A percentile compares a stretch with the other conserved stretches of the same genome.
These are phyloP conservation scores for Ricordea florida DNA, from an alignment of 92 coral and sea anemone genomes.

Conservation along the genomic window DNA sequence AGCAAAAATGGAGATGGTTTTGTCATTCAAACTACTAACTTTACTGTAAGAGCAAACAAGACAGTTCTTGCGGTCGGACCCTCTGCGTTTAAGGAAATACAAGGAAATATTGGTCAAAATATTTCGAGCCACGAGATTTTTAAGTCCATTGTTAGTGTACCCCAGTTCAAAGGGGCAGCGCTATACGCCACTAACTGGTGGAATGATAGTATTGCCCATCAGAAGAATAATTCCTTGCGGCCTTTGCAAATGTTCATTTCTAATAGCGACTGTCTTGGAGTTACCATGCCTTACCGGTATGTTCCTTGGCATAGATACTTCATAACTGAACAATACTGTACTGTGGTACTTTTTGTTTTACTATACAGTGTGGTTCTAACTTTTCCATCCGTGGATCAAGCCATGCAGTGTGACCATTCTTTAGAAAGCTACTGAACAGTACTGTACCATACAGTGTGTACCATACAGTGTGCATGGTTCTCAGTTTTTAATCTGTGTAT, in stretches of 20 bases:
- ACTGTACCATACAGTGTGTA: too few relatives aligned
- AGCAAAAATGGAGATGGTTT: not conserved
- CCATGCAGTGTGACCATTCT: too few relatives aligned
- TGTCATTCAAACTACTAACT: slow-evolving; percentile 1
- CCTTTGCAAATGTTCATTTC: slow-evolving; percentile 13
- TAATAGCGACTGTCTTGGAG: slow-evolving; percentile 21
- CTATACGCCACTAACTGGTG: slow-evolving; percentile 22
- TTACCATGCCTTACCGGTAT: slow-evolving; percentile 37
- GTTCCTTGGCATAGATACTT: not conserved
- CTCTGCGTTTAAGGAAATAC: not conserved
- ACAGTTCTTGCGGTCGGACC: slow-evolving; percentile 10
- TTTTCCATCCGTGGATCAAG: too few relatives aligned
- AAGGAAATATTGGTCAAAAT: slow-evolving; percentile 6
- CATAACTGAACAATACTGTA: too few relatives aligned
- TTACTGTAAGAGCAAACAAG: slow-evolving; percentile 5
- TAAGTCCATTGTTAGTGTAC: slow-evolving; percentile 30
- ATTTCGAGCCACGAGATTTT: not conserved
- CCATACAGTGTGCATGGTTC: too few relatives aligned
- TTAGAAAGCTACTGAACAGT: too few relatives aligned
- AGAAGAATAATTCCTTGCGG: not conserved
- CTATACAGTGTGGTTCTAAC: too few relatives aligned
- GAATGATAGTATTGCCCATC: not conserved
- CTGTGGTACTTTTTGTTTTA: too few relatives aligned
- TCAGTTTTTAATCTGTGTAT: too few relatives aligned
- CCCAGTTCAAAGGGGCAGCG: slow-evolving; percentile 36